A percentile compares a stretch with the other conserved stretches of the same genome.
Evolutionary conservation across 2,797 vertebrate genomes (phyloP).

Genomic region (Onychomys torridus): DNA sequence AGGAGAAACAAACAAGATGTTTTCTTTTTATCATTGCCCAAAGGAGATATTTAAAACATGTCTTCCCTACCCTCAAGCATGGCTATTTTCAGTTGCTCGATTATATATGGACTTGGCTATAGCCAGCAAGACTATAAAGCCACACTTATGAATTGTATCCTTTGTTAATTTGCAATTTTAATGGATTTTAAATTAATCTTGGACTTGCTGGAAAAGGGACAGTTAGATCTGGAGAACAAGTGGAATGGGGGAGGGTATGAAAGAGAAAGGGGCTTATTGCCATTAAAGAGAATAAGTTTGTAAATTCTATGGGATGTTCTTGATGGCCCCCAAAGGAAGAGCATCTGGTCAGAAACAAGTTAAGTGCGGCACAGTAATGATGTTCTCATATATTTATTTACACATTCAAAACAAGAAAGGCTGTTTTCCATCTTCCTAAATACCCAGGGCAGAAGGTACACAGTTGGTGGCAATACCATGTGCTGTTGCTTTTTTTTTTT

Average conservation of each 20-base stretch:
- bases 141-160: constrained; percentile 1
- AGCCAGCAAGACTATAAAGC: constrained; percentile 59
- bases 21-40: constrained; percentile 35
- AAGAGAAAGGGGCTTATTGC: not conserved
- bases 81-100: constrained; percentile 62
- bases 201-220: not conserved
- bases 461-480: not conserved
- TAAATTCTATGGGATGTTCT: not conserved
- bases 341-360: not conserved
- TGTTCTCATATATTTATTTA: constrained; percentile 11
- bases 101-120: constrained; percentile 58
- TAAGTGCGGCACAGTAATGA: not conserved
- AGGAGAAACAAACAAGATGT: constrained; percentile 64
- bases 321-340: not conserved
- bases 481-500: constrained; percentile 3
- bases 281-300: not conserved
- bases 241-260: not conserved
- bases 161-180: constrained; percentile 60
- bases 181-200: constrained; percentile 56
- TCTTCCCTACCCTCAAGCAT: constrained; percentile 48
- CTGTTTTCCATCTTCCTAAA: not conserved
- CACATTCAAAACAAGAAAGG: constrained; percentile 6
- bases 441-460: not conserved
- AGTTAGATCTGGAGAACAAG: constrained; percentile 6
- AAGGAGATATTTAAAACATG: constrained; percentile 71